phyloP scores from a whole-genome alignment of 2,113 vertebrate genomes.

The Merops nubicus region DNA sequence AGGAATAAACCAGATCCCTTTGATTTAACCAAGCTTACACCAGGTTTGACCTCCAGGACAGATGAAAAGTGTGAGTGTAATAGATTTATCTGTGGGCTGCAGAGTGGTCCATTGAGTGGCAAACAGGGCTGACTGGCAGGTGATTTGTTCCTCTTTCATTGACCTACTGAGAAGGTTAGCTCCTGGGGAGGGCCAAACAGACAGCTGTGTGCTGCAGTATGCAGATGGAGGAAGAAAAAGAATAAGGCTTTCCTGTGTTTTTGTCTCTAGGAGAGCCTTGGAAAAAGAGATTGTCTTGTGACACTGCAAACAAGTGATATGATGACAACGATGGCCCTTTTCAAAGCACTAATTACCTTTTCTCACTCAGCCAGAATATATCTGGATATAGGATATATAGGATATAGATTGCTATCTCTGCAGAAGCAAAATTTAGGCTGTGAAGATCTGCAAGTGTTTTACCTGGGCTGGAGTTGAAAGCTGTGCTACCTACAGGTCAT shows the following conservation, averaged over 20 bases:
- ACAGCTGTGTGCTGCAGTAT: not conserved
- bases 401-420: not conserved
- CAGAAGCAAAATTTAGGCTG: not conserved
- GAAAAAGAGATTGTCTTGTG: not conserved
- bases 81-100: not conserved
- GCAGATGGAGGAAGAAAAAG: not conserved
- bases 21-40: not conserved
- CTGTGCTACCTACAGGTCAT: fast-evolving
- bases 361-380: not conserved
- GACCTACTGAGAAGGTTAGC: not conserved
- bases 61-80: not conserved
- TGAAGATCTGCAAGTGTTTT: not conserved
- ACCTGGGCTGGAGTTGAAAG: not conserved
- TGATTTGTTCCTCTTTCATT: not conserved
- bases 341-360: not conserved
- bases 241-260: not conserved
- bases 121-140: not conserved
- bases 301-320: fast-evolving
- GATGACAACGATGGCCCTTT: not conserved
- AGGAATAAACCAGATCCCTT: not conserved
- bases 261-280: not conserved
- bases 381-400: not conserved
- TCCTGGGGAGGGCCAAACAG: not conserved
- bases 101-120: fast-evolving
- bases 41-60: not conserved